Conservation (phyloP, 2,113 vertebrate genomes). For the Speoplatyrhinus poulsoni region DNA sequence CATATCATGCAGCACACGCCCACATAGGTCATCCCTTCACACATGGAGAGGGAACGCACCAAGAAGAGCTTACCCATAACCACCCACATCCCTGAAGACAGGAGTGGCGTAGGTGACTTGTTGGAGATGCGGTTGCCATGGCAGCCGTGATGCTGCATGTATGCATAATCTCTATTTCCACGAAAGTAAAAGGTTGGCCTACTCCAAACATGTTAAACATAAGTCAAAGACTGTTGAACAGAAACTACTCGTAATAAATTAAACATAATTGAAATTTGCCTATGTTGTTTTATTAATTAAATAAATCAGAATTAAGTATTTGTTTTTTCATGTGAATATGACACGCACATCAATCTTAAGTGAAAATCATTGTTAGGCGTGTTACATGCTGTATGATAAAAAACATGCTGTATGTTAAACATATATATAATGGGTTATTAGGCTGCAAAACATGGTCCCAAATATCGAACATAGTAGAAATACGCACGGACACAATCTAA, state of each 20-base stretch:
- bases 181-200: too few relatives aligned
- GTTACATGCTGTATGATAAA: too few relatives aligned
- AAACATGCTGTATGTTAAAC: too few relatives aligned
- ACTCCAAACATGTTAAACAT: background rate
- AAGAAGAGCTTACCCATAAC: conserved; percentile 46
- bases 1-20: conserved; percentile 45
- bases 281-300: too few relatives aligned
- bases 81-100: conserved; percentile 49
- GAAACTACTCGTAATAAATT: background rate
- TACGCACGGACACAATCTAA: background rate
- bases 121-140: background rate
- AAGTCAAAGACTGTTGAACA: too few relatives aligned
- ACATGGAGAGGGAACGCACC: conserved; percentile 28
- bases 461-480: background rate
- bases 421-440: too few relatives aligned
- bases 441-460: background rate
- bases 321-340: too few relatives aligned
- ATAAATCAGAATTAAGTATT: too few relatives aligned
- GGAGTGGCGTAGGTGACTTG: background rate
- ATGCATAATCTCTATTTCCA: conserved; percentile 2
- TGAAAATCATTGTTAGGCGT: too few relatives aligned
- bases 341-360: too few relatives aligned
- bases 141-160: conserved; percentile 20
- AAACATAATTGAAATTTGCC: too few relatives aligned
- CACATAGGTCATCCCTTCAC: conserved; percentile 67